Evolutionary conservation across 2,888 invertebrate genomes (phyloP).

Genomic region (Rhagium mordax): DNA sequence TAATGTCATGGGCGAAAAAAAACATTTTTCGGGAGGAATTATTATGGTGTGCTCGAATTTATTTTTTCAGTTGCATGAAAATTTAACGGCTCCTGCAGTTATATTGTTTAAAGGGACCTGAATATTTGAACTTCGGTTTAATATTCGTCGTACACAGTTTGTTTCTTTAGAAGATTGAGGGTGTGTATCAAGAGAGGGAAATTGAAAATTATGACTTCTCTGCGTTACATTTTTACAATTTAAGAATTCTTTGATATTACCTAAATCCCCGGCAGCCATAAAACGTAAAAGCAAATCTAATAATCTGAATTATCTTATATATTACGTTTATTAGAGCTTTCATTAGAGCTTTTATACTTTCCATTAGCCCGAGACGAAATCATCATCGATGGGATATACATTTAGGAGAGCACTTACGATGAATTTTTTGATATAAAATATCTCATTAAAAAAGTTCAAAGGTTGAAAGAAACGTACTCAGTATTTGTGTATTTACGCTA

Average conservation of each 20-base stretch:
- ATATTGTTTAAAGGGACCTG: too few species aligned
- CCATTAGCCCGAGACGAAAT: constrained; percentile 1
- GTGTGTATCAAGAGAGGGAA: too few species aligned
- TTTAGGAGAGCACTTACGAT: neutral
- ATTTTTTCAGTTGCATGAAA: too few species aligned
- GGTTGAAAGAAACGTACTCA: neutral
- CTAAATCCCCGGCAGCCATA: neutral
- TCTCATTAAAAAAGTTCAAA: neutral
- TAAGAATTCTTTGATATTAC: neutral
- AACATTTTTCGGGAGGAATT: too few species aligned
- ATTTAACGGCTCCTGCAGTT: too few species aligned
- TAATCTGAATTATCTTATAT: neutral
- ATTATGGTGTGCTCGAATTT: too few species aligned
- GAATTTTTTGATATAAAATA: neutral
- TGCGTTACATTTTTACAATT: too few species aligned
- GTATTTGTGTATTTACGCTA: neutral
- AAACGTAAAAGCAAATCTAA: neutral
- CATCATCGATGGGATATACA: neutral
- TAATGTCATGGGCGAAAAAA: too few species aligned
- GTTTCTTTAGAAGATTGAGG: too few species aligned
- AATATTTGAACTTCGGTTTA: too few species aligned
- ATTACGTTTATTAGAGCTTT: neutral
- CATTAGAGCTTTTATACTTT: neutral
- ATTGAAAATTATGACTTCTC: too few species aligned
- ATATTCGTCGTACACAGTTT: too few species aligned